These are phyloP conservation scores for Calcarius ornatus DNA, from an alignment of 2,113 vertebrate genomes.

Conservation along the genomic window DNA sequence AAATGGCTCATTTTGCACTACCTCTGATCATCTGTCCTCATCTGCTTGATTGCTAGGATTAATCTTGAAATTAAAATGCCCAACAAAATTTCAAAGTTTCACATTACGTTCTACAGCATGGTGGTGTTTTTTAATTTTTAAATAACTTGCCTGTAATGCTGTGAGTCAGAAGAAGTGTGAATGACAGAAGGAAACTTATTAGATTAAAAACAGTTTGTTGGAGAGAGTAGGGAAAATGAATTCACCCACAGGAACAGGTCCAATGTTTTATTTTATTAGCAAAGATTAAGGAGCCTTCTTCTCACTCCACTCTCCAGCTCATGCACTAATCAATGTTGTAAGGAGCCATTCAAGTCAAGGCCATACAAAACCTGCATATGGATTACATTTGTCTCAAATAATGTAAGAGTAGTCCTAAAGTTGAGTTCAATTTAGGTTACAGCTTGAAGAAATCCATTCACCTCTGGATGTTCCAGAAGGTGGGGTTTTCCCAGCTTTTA, in stretches of 20 bases:
- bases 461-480: not conserved
- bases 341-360: not conserved
- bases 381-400: not conserved
- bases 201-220: slow-evolving; percentile 48
- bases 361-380: not conserved
- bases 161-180: slow-evolving; percentile 69
- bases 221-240: slow-evolving; percentile 38
- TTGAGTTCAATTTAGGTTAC: not conserved
- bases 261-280: slow-evolving; percentile 34
- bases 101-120: not conserved
- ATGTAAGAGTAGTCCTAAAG: not conserved
- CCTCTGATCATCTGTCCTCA: not conserved
- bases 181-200: slow-evolving; percentile 63
- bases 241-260: slow-evolving; percentile 8
- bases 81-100: slow-evolving; percentile 35
- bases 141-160: slow-evolving; percentile 63
- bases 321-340: not conserved
- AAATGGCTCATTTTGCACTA: not conserved
- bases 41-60: slow-evolving; percentile 52
- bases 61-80: slow-evolving; percentile 41
- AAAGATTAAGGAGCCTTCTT: not conserved
- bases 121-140: slow-evolving; percentile 45
- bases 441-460: not conserved
- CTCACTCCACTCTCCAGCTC: not conserved
- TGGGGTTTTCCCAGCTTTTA: not conserved